Evolutionary conservation across 2,797 vertebrate genomes (phyloP).

Genomic region (Bovichtus variegatus): DNA sequence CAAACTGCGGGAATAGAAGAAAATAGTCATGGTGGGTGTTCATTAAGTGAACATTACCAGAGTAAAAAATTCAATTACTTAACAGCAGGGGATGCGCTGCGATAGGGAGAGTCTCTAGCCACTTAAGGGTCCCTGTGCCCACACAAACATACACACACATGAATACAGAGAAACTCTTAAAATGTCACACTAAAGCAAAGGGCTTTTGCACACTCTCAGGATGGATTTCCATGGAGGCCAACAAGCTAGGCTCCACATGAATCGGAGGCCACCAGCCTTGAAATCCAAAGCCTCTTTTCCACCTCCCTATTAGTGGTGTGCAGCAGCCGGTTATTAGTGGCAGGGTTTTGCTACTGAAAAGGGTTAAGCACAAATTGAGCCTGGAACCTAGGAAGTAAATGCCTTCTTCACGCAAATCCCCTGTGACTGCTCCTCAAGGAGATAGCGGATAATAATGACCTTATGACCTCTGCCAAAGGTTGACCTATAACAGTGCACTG

Average conservation of each 20-base stretch:
- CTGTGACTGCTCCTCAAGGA: constrained; percentile 30
- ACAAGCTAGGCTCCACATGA: constrained; percentile 34
- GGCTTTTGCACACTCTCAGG: constrained; percentile 8
- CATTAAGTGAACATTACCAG: constrained; percentile 68
- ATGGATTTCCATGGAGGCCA: constrained; percentile 27
- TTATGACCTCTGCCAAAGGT: constrained; percentile 41
- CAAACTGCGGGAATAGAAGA: constrained; percentile 28
- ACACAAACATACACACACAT: not conserved
- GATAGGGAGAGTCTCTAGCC: constrained; percentile 33
- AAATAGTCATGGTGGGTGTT: constrained; percentile 48
- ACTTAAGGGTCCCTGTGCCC: constrained; percentile 11
- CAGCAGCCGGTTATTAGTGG: constrained; percentile 55
- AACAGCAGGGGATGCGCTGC: constrained; percentile 49
- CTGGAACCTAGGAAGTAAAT: constrained; percentile 41
- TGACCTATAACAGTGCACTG: constrained; percentile 6
- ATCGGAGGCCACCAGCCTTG: constrained; percentile 27
- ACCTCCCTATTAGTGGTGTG: constrained; percentile 46
- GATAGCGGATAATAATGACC: constrained; percentile 55
- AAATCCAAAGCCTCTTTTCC: constrained; percentile 62
- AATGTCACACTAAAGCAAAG: constrained; percentile 7
- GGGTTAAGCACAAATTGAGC: constrained; percentile 69
- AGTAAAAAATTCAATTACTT: constrained; percentile 65
- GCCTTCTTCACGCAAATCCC: constrained; percentile 59
- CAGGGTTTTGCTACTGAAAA: constrained; percentile 40
- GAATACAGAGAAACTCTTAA: constrained; percentile 4